phyloP scores from a whole-genome alignment of 2,888 invertebrate species.

The Acanthopleura granulata region DNA sequence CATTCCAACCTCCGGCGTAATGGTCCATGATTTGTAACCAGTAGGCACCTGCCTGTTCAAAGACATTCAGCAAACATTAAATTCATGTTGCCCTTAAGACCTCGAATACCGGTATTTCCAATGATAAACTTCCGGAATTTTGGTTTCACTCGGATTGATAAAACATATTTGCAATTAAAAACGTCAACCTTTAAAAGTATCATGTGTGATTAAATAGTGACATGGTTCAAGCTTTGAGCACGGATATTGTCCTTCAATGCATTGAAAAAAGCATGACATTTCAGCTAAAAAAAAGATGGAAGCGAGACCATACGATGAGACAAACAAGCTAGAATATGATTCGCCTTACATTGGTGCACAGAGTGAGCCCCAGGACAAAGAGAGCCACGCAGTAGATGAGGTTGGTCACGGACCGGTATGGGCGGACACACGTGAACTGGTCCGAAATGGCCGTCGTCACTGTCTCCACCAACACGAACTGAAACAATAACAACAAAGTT shows the following conservation, averaged over 20 bases:
- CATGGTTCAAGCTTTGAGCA: too few relatives aligned
- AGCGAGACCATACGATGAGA: too few relatives aligned
- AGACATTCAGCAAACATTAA: too few relatives aligned
- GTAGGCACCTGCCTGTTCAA: conserved; percentile 54
- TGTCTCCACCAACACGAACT: conserved; percentile 70
- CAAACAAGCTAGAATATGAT: too few relatives aligned
- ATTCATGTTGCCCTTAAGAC: too few relatives aligned
- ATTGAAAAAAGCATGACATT: background rate
- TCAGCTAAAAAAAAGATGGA: background rate
- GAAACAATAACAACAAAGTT: conserved; percentile 26
- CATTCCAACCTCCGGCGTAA: conserved; percentile 66
- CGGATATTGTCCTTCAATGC: too few relatives aligned
- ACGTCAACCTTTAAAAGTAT: background rate
- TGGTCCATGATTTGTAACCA: conserved; percentile 63
- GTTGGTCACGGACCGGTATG: conserved; percentile 60
- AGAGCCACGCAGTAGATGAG: conserved; percentile 42
- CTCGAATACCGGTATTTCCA: too few relatives aligned
- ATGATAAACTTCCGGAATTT: too few relatives aligned
- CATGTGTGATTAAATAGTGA: background rate
- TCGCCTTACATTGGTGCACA: conserved; percentile 55
- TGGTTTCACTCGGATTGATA: too few relatives aligned
- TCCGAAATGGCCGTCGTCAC: conserved; percentile 68
- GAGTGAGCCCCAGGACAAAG: conserved; percentile 58
- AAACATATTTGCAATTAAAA: too few relatives aligned
- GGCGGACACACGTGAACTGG: conserved; percentile 68